A percentile compares a stretch with the other conserved stretches of the same genome.
Evolutionary conservation across 2,113 vertebrate species (phyloP).

Genomic region (Pseudorhombus dupliciocellatus): DNA sequence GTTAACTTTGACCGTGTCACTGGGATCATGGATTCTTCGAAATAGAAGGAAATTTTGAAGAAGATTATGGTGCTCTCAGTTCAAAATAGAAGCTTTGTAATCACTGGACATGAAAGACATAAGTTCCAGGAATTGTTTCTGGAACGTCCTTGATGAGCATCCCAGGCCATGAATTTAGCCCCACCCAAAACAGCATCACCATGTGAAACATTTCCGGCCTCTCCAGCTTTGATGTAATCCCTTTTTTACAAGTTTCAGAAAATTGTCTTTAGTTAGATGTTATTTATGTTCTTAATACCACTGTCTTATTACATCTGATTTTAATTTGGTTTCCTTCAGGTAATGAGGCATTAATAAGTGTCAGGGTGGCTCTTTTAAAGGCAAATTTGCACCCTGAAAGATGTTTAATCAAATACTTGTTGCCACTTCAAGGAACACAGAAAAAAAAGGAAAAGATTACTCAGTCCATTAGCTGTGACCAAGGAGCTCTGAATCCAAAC

Average conservation of each 20-base stretch:
- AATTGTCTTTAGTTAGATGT: background rate
- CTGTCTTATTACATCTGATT: background rate
- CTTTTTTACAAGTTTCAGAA: no score
- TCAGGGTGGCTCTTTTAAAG: background rate
- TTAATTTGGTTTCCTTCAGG: background rate
- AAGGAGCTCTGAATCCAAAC: conserved; percentile 35
- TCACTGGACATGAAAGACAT: no score
- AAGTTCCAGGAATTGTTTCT: no score
- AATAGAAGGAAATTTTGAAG: no score
- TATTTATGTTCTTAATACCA: background rate
- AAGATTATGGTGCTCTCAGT: no score
- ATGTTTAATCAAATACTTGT: conserved; percentile 25
- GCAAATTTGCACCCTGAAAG: conserved; percentile 21
- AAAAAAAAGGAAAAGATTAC: conserved; percentile 9
- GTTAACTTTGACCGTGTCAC: background rate
- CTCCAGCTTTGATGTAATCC: no score
- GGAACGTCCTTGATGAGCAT: no score
- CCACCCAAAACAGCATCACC: no score
- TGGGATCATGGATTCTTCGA: background rate
- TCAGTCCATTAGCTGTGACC: conserved; percentile 34
- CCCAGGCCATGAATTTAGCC: no score
- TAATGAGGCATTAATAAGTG: background rate
- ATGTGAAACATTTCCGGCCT: no score
- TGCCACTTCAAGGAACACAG: conserved; percentile 15
- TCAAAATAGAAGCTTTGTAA: no score